These are phyloP conservation scores for Sinocyclocheilus rhinocerous DNA, from an alignment of 2,113 vertebrate species.

Conservation along the genomic window DNA sequence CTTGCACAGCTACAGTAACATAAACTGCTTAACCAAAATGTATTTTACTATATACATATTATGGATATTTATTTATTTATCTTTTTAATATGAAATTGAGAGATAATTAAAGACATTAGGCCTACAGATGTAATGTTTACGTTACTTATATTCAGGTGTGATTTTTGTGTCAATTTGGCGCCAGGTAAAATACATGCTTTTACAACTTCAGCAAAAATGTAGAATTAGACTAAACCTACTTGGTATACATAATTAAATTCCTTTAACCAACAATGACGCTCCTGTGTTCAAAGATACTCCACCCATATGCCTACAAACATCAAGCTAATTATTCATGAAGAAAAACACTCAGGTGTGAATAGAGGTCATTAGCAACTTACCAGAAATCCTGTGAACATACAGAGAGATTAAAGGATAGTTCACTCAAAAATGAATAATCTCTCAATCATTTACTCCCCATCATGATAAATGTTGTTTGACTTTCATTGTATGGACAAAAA, in stretches of 20 bases:
- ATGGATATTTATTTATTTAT: background rate
- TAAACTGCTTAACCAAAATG: background rate
- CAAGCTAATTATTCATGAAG: background rate
- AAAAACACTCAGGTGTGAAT: background rate
- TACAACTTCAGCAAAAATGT: background rate
- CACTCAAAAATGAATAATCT: background rate
- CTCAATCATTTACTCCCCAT: too few relatives aligned
- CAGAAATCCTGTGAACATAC: background rate
- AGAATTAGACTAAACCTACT: background rate
- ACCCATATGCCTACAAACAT: slow-evolving; percentile 2
- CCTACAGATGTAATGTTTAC: too few relatives aligned
- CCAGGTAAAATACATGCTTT: background rate
- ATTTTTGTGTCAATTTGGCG: background rate
- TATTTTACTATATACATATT: background rate
- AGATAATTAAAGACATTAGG: background rate
- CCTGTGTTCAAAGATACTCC: background rate
- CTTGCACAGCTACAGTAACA: background rate
- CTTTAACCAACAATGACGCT: background rate
- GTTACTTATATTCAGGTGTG: background rate
- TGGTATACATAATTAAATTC: background rate
- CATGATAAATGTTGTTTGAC: too few relatives aligned
- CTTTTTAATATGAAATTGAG: background rate
- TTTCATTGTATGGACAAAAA: too few relatives aligned
- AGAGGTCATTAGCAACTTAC: background rate
- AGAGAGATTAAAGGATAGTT: background rate